A percentile compares a stretch with the other conserved stretches of the same genome.
phyloP scores from a whole-genome alignment of 2,797 vertebrate genomes.

The Lacerta agilis region DNA sequence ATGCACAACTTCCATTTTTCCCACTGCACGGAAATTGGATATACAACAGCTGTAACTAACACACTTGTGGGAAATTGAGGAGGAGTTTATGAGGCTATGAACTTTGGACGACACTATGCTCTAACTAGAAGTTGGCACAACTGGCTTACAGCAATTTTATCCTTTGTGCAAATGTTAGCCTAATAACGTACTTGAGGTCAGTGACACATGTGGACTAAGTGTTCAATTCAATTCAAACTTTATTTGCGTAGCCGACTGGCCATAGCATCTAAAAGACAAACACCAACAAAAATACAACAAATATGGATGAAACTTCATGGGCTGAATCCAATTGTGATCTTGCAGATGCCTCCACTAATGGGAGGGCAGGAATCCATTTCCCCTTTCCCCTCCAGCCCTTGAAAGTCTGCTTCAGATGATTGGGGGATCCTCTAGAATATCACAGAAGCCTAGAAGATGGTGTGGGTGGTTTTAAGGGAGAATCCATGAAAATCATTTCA shows the following conservation, averaged over 20 bases:
- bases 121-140: not conserved
- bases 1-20: constrained; percentile 5
- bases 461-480: no score
- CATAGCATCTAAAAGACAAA: no score
- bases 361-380: not conserved
- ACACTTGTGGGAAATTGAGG: not conserved
- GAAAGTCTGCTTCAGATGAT: no score
- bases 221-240: no score
- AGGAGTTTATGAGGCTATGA: not conserved
- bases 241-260: no score
- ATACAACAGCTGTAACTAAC: constrained; percentile 22
- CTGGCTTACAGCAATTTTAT: not conserved
- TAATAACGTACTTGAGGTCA: not conserved
- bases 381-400: no score
- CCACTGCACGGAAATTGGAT: not conserved
- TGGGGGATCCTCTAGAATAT: no score
- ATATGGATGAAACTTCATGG: not conserved
- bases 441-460: no score
- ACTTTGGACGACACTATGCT: not conserved
- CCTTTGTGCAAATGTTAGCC: not conserved
- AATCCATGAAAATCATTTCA: no score
- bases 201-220: not conserved
- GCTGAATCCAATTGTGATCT: not conserved
- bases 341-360: not conserved
- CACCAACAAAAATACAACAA: no score